Evolutionary conservation across 2,113 vertebrate species (phyloP).

Genomic region (Mystacornis crossleyi): DNA sequence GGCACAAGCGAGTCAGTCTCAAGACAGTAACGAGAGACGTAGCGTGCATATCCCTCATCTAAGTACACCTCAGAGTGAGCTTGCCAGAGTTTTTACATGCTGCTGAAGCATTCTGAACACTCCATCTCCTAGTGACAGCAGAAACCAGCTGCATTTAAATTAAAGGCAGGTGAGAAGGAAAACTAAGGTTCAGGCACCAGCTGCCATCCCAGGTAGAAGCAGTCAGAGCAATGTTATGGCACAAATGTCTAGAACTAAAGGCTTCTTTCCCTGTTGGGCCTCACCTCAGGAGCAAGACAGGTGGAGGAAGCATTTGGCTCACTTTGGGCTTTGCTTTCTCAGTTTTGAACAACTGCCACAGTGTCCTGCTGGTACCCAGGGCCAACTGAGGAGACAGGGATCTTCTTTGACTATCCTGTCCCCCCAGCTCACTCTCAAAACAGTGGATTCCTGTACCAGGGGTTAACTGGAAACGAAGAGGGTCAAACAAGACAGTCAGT

Average conservation of each 20-base stretch:
- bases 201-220: not conserved
- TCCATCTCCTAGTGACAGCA: not conserved
- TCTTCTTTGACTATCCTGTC: not conserved
- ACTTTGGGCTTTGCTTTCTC: not conserved
- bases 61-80: not conserved
- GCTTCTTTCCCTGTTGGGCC: not conserved
- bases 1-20: not conserved
- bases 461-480: rapidly evolving
- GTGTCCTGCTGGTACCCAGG: not conserved
- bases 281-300: not conserved
- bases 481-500: not conserved
- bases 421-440: rapidly evolving
- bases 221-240: not conserved
- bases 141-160: not conserved
- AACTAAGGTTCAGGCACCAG: not conserved
- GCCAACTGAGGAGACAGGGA: not conserved
- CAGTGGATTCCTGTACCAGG: not conserved
- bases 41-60: rapidly evolving
- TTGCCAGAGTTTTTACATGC: not conserved
- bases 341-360: not conserved
- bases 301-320: not conserved
- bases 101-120: not conserved
- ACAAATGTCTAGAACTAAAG: not conserved
- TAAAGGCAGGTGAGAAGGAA: not conserved
- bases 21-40: rapidly evolving